Base-by-base conservation (phyloP, 2,888 invertebrate genomes). In the Drosophila setosimentum region DNA sequence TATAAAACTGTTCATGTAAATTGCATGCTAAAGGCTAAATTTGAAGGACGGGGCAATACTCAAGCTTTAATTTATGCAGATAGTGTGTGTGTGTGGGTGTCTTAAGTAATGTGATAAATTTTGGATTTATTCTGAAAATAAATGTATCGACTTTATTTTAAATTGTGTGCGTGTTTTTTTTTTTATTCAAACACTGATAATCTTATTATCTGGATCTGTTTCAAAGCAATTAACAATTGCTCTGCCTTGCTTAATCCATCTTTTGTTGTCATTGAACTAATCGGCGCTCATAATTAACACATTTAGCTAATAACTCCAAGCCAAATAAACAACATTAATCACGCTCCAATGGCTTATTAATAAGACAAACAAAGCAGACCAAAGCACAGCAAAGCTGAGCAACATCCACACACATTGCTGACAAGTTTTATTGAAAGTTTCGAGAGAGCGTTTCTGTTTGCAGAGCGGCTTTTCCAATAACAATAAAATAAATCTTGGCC, bases 271-370 rank as follows among this genome's bases (percentile, higher is more conserved):
- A 62, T 51, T 72, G 30, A 64, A 55, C 76, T 87, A 89, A 85
- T 82, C 83, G 80, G 68, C 59, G 68, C 80, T 89, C 78, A 90
- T 90, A 90, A 89, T 90, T 90, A 90, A 90, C 89, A 89, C 87
- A 87, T 87, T 89, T 89, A 75, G 85, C 85, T 90, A 90, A 87
- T 90, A 89, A 89, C 81, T 89, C 90, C 76, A 64, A 72, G 79
- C 72, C 89, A 83, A 90, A 81, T 87, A 90, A 90, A 89, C 90
- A 87, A 68, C 90, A 90, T 90, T 87, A 90, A 90, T 87, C 90
- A 89, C 83, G 73, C 78, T 84, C 78, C 84, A 90, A 87, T 90
- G 78, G 82, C 69, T 76, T 73, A 78, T 87, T 90, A 90, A 90
- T 90, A 77, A 83, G 88, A 75, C 89, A 84, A 83, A 79, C 82